These are phyloP conservation scores for Andricus quercusramuli DNA, from an alignment of 2,888 invertebrate species.

Conservation along the genomic window DNA sequence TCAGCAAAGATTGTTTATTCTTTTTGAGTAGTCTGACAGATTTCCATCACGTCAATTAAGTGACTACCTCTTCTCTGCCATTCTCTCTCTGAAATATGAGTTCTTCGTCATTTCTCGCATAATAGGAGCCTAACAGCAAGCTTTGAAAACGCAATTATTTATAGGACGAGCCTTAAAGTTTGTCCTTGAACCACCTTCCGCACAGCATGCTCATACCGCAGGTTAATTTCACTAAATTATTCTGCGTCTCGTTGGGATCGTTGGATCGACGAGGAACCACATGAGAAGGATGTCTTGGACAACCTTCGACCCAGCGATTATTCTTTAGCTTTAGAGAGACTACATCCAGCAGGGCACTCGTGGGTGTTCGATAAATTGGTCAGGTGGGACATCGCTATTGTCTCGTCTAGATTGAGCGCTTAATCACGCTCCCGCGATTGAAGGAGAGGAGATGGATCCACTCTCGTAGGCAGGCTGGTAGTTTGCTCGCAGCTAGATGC, in stretches of 20 bases:
- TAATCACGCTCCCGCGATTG: slow-evolving; percentile 68
- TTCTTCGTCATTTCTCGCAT: slow-evolving; percentile 27
- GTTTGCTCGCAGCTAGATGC: too few species aligned
- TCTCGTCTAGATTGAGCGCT: slow-evolving; percentile 72
- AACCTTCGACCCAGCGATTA: slow-evolving; percentile 54
- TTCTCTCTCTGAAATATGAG: slow-evolving; percentile 14
- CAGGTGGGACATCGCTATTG: slow-evolving; percentile 72
- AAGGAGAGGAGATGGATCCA: slow-evolving; percentile 60
- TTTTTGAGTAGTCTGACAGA: slow-evolving; percentile 7
- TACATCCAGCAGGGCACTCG: slow-evolving; percentile 62
- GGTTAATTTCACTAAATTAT: slow-evolving; percentile 35
- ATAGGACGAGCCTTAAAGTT: not conserved
- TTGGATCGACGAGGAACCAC: slow-evolving; percentile 9
- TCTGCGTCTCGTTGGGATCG: slow-evolving; percentile 13
- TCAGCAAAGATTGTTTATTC: not conserved
- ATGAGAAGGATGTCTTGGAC: slow-evolving; percentile 44
- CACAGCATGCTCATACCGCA: slow-evolving; percentile 12
- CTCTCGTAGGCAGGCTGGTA: slow-evolving; percentile 50
- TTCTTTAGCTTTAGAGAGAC: slow-evolving; percentile 60
- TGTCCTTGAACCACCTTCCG: slow-evolving; percentile 32
- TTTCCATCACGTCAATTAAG: slow-evolving; percentile 20
- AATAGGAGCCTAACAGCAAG: slow-evolving; percentile 34
- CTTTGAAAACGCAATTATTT: slow-evolving; percentile 31
- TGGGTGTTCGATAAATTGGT: slow-evolving; percentile 76
- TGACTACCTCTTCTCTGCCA: not conserved